Base-by-base conservation (phyloP, 2,113 vertebrate species). In the Mohoua ochrocephala region DNA sequence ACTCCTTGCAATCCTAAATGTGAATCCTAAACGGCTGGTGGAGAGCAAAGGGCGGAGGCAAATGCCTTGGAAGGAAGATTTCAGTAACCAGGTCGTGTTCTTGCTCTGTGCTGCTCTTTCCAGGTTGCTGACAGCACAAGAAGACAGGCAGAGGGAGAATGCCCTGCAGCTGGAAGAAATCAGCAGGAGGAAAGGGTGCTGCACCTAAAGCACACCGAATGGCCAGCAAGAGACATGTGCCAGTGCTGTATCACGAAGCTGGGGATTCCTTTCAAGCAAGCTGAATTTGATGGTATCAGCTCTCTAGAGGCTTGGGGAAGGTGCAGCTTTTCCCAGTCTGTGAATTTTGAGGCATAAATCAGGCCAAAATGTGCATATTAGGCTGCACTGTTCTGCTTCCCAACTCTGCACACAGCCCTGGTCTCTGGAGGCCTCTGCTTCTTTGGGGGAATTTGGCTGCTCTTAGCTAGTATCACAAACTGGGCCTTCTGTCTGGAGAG, bases 101-200 rank as follows among this genome's bases (percentile, higher is more conserved):
- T 73, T 93, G 44, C n/a, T n/a, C 31, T 78, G 41, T 93, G 54
- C 54, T 91, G 18, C 47, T 93, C 59, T 33, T 83, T 96, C 69
- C 86, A 99, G 99, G 94, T 92, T 98, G 94, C 93, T 99, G 68
- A 93, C 98, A 31, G 93, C 93, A 15, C 98, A 98, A 80, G 93
- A 98, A 87, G 98, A 98, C 84, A 98, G 83, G 80, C 98, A 98
- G 59, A 96, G 94, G 63, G 96, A 98, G 91, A 96, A 92, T n/a
- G 97, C 97, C 53, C 95, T 98, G 93, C 97, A 92, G 65, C 95
- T 98, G 95, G 96, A 96, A 13, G 85, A 96, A 41, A 82, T 88
- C 17, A n/a, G 52, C 61, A 95, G 91, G 77, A 97, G 77, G 92
- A 98, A 79, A 92, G 61, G 94, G 41, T 99, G 98, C 96, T 99